A percentile compares a stretch with the other conserved stretches of the same genome.
Conservation (phyloP, 2,113 vertebrate genomes). For the Paratilapia polleni region DNA sequence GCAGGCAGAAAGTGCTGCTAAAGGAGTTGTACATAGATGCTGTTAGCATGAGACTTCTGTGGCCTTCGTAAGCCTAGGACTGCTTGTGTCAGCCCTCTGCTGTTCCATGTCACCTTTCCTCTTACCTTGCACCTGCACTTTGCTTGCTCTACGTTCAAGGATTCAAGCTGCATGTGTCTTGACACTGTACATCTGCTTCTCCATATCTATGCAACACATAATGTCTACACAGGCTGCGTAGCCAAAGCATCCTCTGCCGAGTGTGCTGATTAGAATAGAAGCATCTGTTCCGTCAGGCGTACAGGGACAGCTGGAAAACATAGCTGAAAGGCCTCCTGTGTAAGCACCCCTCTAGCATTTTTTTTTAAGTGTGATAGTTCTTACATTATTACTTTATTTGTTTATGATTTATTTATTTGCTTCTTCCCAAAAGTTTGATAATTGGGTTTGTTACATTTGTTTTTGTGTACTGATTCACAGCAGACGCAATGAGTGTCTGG, state of each 20-base stretch:
- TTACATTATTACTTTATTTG: neutral
- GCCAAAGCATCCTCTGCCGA: neutral
- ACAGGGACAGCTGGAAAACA: neutral
- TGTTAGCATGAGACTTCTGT: conserved; percentile 63
- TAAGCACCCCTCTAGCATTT: neutral
- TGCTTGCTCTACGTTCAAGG: neutral
- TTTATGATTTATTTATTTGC: neutral
- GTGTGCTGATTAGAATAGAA: neutral
- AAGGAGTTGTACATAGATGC: conserved; percentile 62
- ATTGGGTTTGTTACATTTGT: neutral
- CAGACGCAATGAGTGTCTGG: neutral
- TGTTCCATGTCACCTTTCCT: conserved; percentile 75
- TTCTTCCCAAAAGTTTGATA: rapidly evolving
- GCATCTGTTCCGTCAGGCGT: neutral
- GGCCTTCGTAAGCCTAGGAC: conserved; percentile 68
- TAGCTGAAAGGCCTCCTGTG: neutral
- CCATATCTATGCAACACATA: neutral
- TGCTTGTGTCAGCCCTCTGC: conserved; percentile 77
- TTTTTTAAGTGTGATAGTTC: neutral
- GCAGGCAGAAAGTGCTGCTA: conserved; percentile 62
- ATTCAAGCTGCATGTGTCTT: conserved; percentile 5
- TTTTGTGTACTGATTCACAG: neutral
- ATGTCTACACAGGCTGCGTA: neutral
- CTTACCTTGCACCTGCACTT: conserved; percentile 24
- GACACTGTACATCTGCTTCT: neutral